Percentiles rank a stretch among this genome's conserved stretches.
Conservation (phyloP, 2,113 vertebrate species). For the Pelobates fuscus region DNA sequence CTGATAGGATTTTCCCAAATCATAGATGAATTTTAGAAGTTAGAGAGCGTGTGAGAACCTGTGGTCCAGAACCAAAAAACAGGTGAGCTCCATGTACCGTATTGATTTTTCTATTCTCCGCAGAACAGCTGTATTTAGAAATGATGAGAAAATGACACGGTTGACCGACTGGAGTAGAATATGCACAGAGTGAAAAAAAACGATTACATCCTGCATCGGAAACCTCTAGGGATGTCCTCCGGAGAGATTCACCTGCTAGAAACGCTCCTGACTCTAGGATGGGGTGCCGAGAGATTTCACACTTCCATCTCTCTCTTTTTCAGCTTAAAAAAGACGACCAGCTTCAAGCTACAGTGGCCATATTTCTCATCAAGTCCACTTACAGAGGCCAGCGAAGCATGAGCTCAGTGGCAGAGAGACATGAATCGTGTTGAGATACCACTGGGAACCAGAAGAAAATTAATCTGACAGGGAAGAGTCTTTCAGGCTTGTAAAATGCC, state of each 20-base stretch:
- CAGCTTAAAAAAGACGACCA: neutral
- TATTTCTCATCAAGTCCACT: neutral
- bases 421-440: neutral
- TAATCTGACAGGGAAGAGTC: conserved; percentile 2
- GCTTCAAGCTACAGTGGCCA: conserved; percentile 1
- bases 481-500: conserved; percentile 6
- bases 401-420: neutral
- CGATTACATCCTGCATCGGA: neutral
- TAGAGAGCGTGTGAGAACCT: neutral
- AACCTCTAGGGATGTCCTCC: neutral
- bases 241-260: neutral
- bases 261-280: neutral
- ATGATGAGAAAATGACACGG: conserved; percentile 14
- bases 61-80: neutral
- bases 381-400: neutral
- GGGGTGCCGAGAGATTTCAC: neutral
- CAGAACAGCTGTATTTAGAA: conserved; percentile 14
- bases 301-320: neutral
- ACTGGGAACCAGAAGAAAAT: conserved; percentile 5
- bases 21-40: neutral
- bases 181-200: neutral
- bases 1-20: too few species aligned
- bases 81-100: neutral
- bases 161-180: neutral
- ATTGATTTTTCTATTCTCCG: conserved; percentile 27